A percentile compares a stretch with the other conserved stretches of the same genome.
phyloP scores from a whole-genome alignment of 2,797 vertebrate genomes.

The Bradypodion ventrale region DNA sequence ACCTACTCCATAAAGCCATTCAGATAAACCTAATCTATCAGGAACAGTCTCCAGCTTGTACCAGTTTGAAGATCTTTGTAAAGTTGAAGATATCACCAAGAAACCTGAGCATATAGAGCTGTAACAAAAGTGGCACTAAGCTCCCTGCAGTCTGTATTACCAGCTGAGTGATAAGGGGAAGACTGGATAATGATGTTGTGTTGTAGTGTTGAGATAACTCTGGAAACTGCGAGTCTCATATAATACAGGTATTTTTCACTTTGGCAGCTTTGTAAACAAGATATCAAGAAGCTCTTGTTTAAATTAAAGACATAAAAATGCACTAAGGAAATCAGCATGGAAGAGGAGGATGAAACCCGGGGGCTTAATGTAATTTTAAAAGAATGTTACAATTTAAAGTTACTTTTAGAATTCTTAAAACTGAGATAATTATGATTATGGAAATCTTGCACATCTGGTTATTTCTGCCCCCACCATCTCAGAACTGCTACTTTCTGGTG shows the following conservation, averaged over 20 bases:
- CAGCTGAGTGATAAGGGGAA: conserved; percentile 81
- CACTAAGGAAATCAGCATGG: conserved; percentile 14
- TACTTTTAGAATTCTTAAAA: conserved; percentile 34
- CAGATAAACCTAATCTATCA: conserved; percentile 70
- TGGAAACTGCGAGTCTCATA: conserved; percentile 78
- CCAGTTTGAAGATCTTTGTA: conserved; percentile 61
- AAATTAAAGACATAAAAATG: conserved; percentile 80
- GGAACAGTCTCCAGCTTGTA: conserved; percentile 61
- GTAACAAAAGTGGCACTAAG: conserved; percentile 66
- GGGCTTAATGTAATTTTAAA: neutral
- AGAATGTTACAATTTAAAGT: conserved; percentile 31
- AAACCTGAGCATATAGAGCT: conserved; percentile 56
- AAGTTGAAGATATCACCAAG: conserved; percentile 67
- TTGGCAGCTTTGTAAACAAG: conserved; percentile 87
- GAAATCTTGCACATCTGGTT: no score
- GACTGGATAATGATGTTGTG: conserved; percentile 80
- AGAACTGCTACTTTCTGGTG: neutral
- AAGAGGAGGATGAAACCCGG: conserved; percentile 31
- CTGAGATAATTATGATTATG: conserved; percentile 30
- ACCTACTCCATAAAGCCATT: conserved; percentile 63
- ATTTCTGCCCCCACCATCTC: neutral
- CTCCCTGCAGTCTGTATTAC: conserved; percentile 65
- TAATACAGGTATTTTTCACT: conserved; percentile 87
- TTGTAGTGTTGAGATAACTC: conserved; percentile 82
- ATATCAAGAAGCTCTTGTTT: conserved; percentile 80